Base-by-base conservation (phyloP, 2,797 vertebrate species). In the Karalla daura region DNA sequence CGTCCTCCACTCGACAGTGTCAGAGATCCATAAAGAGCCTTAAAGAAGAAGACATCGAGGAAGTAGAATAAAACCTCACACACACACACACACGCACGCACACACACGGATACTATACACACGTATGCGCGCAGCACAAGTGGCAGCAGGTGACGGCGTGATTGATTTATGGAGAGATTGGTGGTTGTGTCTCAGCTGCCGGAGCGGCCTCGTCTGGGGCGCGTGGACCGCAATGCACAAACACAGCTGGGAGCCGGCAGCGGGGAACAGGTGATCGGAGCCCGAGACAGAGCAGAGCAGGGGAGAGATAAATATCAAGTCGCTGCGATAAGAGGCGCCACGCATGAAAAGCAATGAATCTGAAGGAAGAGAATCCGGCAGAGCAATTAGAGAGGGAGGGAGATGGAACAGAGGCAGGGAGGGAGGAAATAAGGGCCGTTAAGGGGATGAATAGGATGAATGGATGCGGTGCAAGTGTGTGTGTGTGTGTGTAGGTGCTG, bases 121-220 rank as follows among this genome's bases (percentile, higher is more conserved):
- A 51, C 58, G 36, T 51, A 56, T 20, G 9, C 35, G 52, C 14
- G 50, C 12, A 4, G 24, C 46, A 52, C 35, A 64, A 67, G 81
- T 73, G 79, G 50, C 67, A 67, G 74, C 77, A 80, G 86, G 85
- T 83, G 84, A 87, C 33, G 17, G 50, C 33, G 9, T 76, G 82
- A 86, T 80, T 84, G 87, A 90, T 86, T 89, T 79, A 86, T 75
- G 74, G 74, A 84, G 70, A 68, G 78, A 87, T 79, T 72, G 77
- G 60, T 21, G 68, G 76, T 59, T 82, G 68, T 75, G 82, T 80
- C 80, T 68, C 85, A 81, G 83, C 78, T 76, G 76, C 60, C 74
- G 18, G 40, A 83, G 61, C 51, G 41, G 49, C 65, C 68, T 84
- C 55, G 37, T 75, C 58, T 50, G n/a, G 32, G 13, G 74, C 13